Base-by-base conservation (phyloP, 2,113 vertebrate genomes). In the Nipponia nippon region DNA sequence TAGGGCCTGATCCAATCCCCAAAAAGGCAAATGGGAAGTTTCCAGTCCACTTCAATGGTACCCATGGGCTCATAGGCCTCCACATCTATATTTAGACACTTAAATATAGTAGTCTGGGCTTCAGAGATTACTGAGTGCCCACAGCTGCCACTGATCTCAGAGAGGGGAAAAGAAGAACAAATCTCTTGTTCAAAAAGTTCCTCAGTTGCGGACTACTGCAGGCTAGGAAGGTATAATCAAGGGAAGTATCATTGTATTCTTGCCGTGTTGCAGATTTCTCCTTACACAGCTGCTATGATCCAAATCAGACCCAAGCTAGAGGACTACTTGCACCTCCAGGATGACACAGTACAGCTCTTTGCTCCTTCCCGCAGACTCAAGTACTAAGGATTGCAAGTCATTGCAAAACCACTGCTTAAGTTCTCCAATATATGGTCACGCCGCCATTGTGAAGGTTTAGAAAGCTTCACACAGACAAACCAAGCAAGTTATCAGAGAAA, bases 81-180 rank as follows among this genome's bases (percentile, higher is more conserved):
- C 44, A 12, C 11, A 3, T 22, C 56, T 96, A 93, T 89, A 86
- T 95, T 96, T 94, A 95, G 50, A 40, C 50, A 50, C 38, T 94
- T 96, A 94, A 94, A 95, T 86, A 96, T 95, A 96, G 96, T 65
- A 92, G 76, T 4, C 63, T 38, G 73, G 77, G 83, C 83, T 95
- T 92, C 77, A 87, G 91, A 97, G 92, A 94, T 96, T 93, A 95
- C 81, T 13, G 23, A 89, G 72, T 38, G 55, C 56, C 92, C 73
- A 78, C 96, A 97, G 96, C 96, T 96, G 96, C 96, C 90, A 73
- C 92, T 83, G 87, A 92, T 53, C 88, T 88, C 88, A 58, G 65
- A 84, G 53, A 47, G 20, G 38, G 25, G 25, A 80, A 86, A 59
- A 77, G 69, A 78, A 83, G 47, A 90, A 87, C 73, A 96, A 93